Evolutionary conservation across 2,888 invertebrate genomes (phyloP), one percentile per base, ranked within the genome.

Genomic region (Habroteleia sp.): DNA sequence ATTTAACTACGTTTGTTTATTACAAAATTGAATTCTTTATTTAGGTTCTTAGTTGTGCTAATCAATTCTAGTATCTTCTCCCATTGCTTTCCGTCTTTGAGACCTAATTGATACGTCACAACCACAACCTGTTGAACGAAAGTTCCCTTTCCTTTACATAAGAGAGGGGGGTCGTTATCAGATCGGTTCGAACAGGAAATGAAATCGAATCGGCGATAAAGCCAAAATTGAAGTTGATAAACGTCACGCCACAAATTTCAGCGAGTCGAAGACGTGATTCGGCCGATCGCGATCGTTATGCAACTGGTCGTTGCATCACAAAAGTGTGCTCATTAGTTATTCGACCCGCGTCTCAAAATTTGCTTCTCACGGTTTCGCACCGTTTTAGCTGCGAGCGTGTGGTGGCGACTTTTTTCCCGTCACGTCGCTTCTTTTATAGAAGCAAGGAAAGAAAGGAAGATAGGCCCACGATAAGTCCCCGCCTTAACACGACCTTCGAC

Each of bases 301-400:
- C 69, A 74, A 74, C 31, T 13, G 31, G 7, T 3, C 14, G 33
- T 69, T 69, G 68, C 66, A 60, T 54, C 58, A 60, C 8, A 63
- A 58, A 60, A 52, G 62, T 37, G 10, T 8, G 14, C 69, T 69
- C 54, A 75, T 69, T 58, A 65, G 58, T 60, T 52, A 65, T 69
- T 71, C 65, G 44, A 48, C 4, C 3, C 63, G 50, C 44, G 74
- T 74, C 33, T 74, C 56, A 74, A 75, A 75, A 46, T 75, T 75
- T 65, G 54, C 69, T 75, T 75, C 74, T 75, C 74, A 75, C 74
- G 74, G 69, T 75, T 69, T 69, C 68, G 63, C 68, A 41, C 46
- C 46, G 29, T 66, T 44, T 56, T 42, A 35, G 54, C 65, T 54
- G 11, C 65, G 65, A 44, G 52, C 54, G 31, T 44, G 17, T 13